Base-by-base conservation (phyloP, 2,113 vertebrate genomes). In the Vireo altiloquus region DNA sequence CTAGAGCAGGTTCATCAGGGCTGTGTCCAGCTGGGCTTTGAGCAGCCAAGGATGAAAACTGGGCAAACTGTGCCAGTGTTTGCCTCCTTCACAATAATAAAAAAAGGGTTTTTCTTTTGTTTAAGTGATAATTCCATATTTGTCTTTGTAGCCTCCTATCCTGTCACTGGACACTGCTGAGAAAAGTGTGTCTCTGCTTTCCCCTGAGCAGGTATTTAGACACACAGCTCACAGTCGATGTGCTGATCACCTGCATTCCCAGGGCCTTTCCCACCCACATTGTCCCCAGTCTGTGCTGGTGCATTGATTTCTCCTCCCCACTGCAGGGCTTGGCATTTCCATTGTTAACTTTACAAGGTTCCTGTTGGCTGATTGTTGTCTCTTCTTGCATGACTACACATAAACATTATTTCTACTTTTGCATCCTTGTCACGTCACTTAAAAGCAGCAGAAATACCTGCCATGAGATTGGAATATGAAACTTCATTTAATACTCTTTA, bases 241-340 rank as follows among this genome's bases (percentile, higher is more conserved):
- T 68, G 61, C n/a, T 53, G 53, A 31, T 11, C 52, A 11, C 28
- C 37, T 50, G 10, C 37, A 46, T 20, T 19, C 18, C 53, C 53
- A 52, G 53, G 46, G 7, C n/a, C 61, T 60, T 30, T 47, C 16
- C 35, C 63, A 31, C n/a, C 22, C 54, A 4, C 54, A 25, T 40
- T 0, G 0, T 54, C n/a, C n/a, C 40, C 30, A 49, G 10, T 10
- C 61, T 54, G 40, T 40, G 7, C 54, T 40, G 21, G 4, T 53
- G 54, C 47, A 8, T 1, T 42, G 42, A 46, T 59, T 87, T 71
- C 12, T 88, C 46, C 47, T 75, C n/a, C 52, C 30, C 42, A 53
- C 24, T 18, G 39, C 33, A 63, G 15, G 25, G 23, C 70, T 85
- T 76, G 78, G 52, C 35, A 63, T 63, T 71, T 88, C 61, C 28